Percentiles rank a stretch among this genome's conserved stretches.
Conservation (phyloP, 64 coral and sea anemone species). For the Porites lutea region DNA sequence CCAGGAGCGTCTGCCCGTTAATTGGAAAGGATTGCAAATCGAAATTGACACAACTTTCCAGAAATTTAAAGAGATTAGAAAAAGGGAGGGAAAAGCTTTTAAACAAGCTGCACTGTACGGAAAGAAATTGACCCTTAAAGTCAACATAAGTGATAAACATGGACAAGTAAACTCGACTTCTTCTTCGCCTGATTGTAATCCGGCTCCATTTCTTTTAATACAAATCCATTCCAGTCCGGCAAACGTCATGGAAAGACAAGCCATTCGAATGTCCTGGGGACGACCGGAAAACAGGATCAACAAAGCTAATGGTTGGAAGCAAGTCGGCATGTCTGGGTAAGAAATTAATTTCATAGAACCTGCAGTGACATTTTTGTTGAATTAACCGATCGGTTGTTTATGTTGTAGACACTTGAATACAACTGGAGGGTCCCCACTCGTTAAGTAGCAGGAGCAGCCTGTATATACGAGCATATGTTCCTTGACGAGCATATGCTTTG, state of each 20-base stretch:
- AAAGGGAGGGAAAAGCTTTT: background rate
- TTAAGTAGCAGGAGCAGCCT: no score
- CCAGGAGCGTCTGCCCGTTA: background rate
- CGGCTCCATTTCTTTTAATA: slow-evolving; percentile 66
- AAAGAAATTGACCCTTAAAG: background rate
- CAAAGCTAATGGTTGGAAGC: slow-evolving; percentile 15
- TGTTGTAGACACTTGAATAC: no score
- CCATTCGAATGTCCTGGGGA: slow-evolving; percentile 90
- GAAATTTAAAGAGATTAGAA: background rate
- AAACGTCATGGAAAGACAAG: slow-evolving; percentile 77
- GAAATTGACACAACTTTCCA: slow-evolving; percentile 19
- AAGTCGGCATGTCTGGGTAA: slow-evolving; percentile 2
- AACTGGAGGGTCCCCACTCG: no score
- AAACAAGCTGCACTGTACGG: background rate
- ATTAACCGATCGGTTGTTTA: no score
- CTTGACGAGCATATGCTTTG: no score
- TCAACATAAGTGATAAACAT: background rate
- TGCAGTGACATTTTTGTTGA: no score
- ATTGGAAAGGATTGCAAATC: background rate
- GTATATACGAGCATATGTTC: no score
- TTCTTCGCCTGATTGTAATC: slow-evolving; percentile 25
- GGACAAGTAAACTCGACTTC: no score
- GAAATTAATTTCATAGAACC: background rate
- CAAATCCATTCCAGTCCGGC: slow-evolving; percentile 75
- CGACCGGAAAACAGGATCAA: slow-evolving; percentile 82